phyloP scores from a whole-genome alignment of 2,113 vertebrate species.

The Python bivittatus region DNA sequence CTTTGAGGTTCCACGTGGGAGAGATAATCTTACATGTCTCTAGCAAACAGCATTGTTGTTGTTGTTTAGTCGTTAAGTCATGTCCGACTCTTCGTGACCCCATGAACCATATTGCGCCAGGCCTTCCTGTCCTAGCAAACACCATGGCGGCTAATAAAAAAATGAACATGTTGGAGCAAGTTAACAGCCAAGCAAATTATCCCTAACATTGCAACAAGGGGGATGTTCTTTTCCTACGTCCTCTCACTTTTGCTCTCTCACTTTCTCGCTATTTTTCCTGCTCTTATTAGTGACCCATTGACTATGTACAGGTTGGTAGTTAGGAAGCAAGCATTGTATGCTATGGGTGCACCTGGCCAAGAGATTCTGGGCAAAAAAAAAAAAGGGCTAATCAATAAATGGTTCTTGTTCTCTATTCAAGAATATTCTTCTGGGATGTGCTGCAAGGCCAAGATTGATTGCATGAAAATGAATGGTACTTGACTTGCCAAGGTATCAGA shows the following conservation, averaged over 20 bases:
- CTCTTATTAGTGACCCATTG: conserved; percentile 37
- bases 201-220: conserved; percentile 26
- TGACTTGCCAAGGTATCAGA: accelerated
- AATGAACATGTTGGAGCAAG: conserved; percentile 16
- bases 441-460: not conserved
- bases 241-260: not conserved
- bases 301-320: conserved; percentile 37
- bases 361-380: conserved; percentile 20
- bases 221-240: conserved; percentile 24
- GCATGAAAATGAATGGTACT: not conserved
- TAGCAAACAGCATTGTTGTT: accelerated
- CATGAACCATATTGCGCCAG: no score
- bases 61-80: no score
- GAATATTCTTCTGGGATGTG: not conserved
- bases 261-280: not conserved
- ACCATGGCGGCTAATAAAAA: not conserved
- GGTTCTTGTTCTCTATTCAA: conserved; percentile 17
- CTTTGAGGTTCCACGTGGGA: not conserved
- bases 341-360: conserved; percentile 33
- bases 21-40: not conserved
- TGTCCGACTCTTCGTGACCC: no score
- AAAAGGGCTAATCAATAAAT: conserved; percentile 32
- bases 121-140: no score
- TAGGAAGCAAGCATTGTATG: conserved; percentile 49
- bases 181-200: conserved; percentile 53